Conservation (phyloP, 1,140 invertebrate species). For the Trichoplusia ni region DNA sequence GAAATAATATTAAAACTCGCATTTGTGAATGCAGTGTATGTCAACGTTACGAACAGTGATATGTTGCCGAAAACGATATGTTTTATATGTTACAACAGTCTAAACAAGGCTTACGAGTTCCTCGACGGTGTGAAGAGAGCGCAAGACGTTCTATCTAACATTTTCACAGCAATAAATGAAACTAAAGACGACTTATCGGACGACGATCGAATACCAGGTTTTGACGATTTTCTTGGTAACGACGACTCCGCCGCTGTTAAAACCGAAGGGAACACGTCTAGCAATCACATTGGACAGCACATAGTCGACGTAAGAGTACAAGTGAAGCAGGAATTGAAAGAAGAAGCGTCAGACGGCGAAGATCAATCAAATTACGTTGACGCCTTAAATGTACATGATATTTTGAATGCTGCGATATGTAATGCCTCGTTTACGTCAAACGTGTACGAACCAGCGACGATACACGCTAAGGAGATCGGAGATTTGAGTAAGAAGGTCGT, state of each 20-base stretch:
- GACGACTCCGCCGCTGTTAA: slow-evolving; percentile 15
- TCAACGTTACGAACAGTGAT: slow-evolving; percentile 38
- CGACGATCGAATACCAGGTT: slow-evolving; percentile 16
- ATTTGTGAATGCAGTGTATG: slow-evolving; percentile 40
- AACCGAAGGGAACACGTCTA: background rate
- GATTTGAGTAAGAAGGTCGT: slow-evolving; percentile 30
- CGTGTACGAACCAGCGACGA: no score
- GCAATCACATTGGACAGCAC: background rate
- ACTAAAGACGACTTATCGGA: slow-evolving; percentile 32
- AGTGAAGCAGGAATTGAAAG: slow-evolving; percentile 29
- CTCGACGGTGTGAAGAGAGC: slow-evolving; percentile 53
- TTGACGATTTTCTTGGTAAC: slow-evolving; percentile 29
- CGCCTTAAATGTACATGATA: slow-evolving; percentile 28
- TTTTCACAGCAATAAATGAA: slow-evolving; percentile 15
- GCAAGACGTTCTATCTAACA: slow-evolving; percentile 46
- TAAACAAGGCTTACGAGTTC: slow-evolving; percentile 61
- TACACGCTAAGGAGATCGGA: slow-evolving; percentile 40
- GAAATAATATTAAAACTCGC: slow-evolving; percentile 51
- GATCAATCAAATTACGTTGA: background rate
- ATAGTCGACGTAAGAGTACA: background rate
- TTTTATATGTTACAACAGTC: slow-evolving; percentile 52
- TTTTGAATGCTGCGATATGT: slow-evolving; percentile 25
- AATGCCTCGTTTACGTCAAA: slow-evolving; percentile 12
- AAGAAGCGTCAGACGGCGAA: slow-evolving; percentile 17
- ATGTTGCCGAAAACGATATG: slow-evolving; percentile 58